These are phyloP conservation scores for Gymnocephalus cernua DNA, from an alignment of 2,113 vertebrate genomes.

Conservation along the genomic window DNA sequence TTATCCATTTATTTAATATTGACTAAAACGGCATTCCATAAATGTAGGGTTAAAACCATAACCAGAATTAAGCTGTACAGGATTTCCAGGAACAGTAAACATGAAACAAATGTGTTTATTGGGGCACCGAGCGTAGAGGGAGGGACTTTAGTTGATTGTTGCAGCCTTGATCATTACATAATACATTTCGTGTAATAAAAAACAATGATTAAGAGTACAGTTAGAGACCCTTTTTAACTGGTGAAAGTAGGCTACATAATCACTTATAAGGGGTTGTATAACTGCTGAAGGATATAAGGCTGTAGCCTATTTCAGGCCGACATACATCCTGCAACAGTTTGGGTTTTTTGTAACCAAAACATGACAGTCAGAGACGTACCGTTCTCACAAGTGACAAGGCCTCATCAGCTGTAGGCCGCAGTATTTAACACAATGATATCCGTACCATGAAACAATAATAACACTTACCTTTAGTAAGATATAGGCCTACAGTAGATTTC, in stretches of 20 bases:
- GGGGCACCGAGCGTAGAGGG: not conserved
- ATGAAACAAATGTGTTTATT: not conserved
- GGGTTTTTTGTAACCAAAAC: conserved; percentile 9
- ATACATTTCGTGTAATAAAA: not conserved
- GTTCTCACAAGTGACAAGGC: not conserved
- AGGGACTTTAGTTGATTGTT: not conserved
- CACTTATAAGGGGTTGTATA: not conserved
- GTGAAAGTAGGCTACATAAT: not conserved
- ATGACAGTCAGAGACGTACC: not conserved
- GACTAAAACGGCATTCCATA: no score
- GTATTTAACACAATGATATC: fast-evolving
- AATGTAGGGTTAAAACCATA: not conserved
- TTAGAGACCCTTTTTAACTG: not conserved
- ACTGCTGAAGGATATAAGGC: not conserved
- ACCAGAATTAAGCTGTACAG: not conserved
- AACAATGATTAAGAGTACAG: not conserved
- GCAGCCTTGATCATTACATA: not conserved
- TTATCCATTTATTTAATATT: no score
- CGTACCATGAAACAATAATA: not conserved
- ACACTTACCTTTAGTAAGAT: conserved; percentile 49
- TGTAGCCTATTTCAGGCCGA: conserved; percentile 7
- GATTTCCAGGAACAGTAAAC: not conserved
- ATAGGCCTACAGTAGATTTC: no score
- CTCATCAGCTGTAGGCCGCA: not conserved
- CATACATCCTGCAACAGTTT: conserved; percentile 11